Base-by-base conservation (phyloP, 2,113 vertebrate species). In the Mesembrinibis cayennensis region DNA sequence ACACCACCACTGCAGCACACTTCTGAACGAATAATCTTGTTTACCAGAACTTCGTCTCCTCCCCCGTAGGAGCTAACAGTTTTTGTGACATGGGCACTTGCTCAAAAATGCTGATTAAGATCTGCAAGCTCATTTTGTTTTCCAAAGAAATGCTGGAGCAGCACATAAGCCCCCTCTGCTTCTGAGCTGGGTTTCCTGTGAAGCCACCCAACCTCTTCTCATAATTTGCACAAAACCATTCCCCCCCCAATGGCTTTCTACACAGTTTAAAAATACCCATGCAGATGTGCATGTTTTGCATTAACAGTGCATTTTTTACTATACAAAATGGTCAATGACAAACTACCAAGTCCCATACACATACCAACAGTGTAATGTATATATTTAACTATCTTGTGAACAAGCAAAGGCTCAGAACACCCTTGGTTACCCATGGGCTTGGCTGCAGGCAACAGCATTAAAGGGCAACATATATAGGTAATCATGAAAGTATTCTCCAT, bases 61-160 rank as follows among this genome's bases (percentile, higher is more conserved):
- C 79, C 80, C 62, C 69, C 0, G 0, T 9, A 93, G 42, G 55
- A 87, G 85, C 52, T 45, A 12, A 47, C 70, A 52, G 56, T 34
- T 94, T 82, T 45, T 82, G 44, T 30, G 40, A 88, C 56, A 50
- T 3, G 66, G 85, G 95, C 82, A 72, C 23, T 27, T 63, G 44
- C 82, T 93, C 90, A 93, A 92, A 90, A 87, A 76, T 6, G 11
- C 85, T 19, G 92, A 94, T 97, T 88, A 94, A 86, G 21, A 96
- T 95, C 96, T 90, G 94, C 94, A 96, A 93, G 21, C 49, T 96
- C 92, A 61, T 92, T 85, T 34, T 79, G 85, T 93, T 96, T 96
- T 79, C 88, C 72, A 53, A 22, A 95, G 29, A 84, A 88, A 72
- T 0, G 3, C 83, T 66, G 71, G 45, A 84, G 63, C 91, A 71